Evolutionary conservation across 1,140 invertebrate genomes (phyloP).

Genomic region (Scaptomyza hsui): DNA sequence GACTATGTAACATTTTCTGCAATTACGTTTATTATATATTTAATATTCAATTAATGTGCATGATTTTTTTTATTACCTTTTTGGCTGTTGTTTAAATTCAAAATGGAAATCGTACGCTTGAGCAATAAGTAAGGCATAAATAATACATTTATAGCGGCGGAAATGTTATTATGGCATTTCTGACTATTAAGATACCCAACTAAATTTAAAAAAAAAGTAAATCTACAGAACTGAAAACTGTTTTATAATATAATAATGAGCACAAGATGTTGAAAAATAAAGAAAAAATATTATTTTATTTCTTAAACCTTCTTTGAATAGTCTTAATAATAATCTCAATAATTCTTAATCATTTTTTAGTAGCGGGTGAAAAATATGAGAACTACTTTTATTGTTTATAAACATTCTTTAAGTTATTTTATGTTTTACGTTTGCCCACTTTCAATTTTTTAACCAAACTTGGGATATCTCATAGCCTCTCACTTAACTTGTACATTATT

Average conservation of each 20-base stretch:
- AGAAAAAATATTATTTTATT: too few relatives aligned
- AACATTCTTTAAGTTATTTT: too few relatives aligned
- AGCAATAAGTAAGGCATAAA: neutral
- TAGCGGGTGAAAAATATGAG: too few relatives aligned
- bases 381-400: too few relatives aligned
- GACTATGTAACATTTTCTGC: slow-evolving; percentile 2
- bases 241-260: neutral
- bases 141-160: neutral
- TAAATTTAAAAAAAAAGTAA: too few relatives aligned
- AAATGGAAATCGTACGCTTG: slow-evolving; percentile 7
- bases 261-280: too few relatives aligned
- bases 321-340: too few relatives aligned
- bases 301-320: too few relatives aligned
- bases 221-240: too few relatives aligned
- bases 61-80: slow-evolving; percentile 14
- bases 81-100: neutral
- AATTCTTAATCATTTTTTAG: too few relatives aligned
- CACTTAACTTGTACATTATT: neutral
- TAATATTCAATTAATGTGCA: slow-evolving; percentile 45
- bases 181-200: neutral
- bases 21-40: slow-evolving; percentile 49
- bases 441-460: neutral
- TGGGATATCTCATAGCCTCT: neutral
- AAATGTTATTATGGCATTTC: neutral
- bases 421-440: too few relatives aligned